These are phyloP conservation scores for Leptinotarsa juncta DNA, from an alignment of 2,888 invertebrate species.

Conservation along the genomic window DNA sequence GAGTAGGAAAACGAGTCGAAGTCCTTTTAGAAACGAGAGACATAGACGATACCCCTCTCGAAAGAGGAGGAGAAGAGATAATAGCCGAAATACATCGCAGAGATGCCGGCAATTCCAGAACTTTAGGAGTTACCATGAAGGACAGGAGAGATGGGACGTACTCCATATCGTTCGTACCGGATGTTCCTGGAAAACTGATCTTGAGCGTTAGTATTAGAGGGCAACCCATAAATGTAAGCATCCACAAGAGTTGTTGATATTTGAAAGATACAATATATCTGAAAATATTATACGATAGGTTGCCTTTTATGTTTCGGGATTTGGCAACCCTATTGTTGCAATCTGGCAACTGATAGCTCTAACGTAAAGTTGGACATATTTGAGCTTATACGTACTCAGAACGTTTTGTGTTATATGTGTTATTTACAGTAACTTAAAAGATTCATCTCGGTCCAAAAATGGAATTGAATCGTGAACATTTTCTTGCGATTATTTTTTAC, in stretches of 20 bases:
- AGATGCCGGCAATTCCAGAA: conserved; percentile 65
- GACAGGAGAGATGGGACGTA: conserved; percentile 77
- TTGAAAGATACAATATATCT: too few species aligned
- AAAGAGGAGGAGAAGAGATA: conserved; percentile 76
- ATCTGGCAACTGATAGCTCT: too few species aligned
- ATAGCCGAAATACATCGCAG: conserved; percentile 69
- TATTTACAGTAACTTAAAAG: too few species aligned
- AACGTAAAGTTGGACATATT: too few species aligned
- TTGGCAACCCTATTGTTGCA: too few species aligned
- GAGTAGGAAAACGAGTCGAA: conserved; percentile 74
- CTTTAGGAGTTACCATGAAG: conserved; percentile 67
- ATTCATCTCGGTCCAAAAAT: too few species aligned
- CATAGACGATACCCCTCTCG: conserved; percentile 72
- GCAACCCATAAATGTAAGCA: conserved; percentile 73
- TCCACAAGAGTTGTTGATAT: neutral
- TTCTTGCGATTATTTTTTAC: too few species aligned
- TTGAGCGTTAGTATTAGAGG: conserved; percentile 74
- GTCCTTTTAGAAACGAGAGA: conserved; percentile 73
- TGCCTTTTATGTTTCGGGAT: too few species aligned
- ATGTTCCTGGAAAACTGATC: conserved; percentile 73
- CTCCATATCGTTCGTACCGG: conserved; percentile 71
- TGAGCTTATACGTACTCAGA: too few species aligned
- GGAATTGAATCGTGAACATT: too few species aligned
- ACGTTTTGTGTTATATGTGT: too few species aligned
- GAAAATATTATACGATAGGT: too few species aligned